Base-by-base conservation (phyloP, 2,888 invertebrate genomes). In the Tromatobia lineatoria region DNA sequence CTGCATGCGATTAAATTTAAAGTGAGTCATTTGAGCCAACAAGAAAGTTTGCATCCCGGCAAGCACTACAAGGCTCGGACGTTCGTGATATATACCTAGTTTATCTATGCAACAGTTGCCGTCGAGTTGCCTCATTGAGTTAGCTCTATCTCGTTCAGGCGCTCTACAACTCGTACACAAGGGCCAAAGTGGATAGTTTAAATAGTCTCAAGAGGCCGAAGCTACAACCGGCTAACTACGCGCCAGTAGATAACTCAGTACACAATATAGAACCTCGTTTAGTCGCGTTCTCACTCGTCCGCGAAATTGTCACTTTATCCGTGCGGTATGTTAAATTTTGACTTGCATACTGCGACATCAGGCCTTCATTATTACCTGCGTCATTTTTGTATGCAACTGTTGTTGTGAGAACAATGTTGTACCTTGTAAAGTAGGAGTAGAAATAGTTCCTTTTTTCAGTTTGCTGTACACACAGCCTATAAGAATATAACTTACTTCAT, bases 101-200 rank as follows among this genome's bases (percentile, higher is more conserved):
- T 73, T 61, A 73, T 80, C 52, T 34, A 80, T 73, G 70, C 73
- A 69, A 73, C 76, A 80, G 83, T 77, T 76, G 54, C 15, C 54
- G 34, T 29, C 25, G 50, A 42, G 67, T 80, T 77, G 34, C 38
- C 34, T 79, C 80, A 80, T 83, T 29, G 73, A 76, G 73, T 83
- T 83, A 73, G 15, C 76, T 73, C 61, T 38, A 25, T 80, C 52
- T 61, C 59, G 45, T 73, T 73, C 52, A 20, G 70, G 50, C 23
- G 64, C 61, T 66, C 38, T 54, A 42, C 75, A 69, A 59, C 50
- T 45, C 15, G 42, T 47, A 23, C 54, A 34, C 38, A 29, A 25
- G 34, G 23, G 7, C 66, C 61, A 69, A 47, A 64, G 76, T 69
- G 38, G 77, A 73, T 75, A 84, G 69, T 80, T 84, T 77, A 80